Percentiles rank a stretch among this genome's conserved stretches.
Evolutionary conservation across 2,888 invertebrate species (phyloP).

Genomic region (Ormyrus thymus): DNA sequence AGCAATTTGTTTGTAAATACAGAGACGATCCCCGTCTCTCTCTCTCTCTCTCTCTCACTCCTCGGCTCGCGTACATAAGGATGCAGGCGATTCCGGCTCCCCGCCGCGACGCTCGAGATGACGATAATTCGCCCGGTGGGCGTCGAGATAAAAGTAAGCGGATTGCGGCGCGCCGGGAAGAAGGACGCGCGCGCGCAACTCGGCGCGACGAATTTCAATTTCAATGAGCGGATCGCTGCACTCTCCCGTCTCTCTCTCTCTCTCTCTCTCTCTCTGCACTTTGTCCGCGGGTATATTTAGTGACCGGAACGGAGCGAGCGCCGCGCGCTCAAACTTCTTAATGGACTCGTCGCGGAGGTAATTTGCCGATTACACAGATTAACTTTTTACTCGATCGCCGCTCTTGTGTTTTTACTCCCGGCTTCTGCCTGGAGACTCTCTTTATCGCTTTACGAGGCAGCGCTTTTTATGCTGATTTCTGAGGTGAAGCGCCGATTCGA

Average conservation of each 20-base stretch:
- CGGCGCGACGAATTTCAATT: conserved; percentile 34
- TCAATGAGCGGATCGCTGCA: conserved; percentile 14
- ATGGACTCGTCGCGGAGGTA: conserved; percentile 1
- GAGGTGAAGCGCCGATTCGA: too few species aligned
- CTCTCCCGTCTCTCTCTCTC: background rate
- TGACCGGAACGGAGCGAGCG: background rate
- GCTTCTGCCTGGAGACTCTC: too few species aligned
- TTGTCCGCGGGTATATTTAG: background rate
- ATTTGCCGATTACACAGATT: conserved; percentile 13
- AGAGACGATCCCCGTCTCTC: too few species aligned
- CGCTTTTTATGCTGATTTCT: too few species aligned
- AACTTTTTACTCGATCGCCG: background rate
- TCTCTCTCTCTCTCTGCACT: background rate
- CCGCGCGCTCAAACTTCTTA: background rate
- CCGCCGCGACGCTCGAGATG: background rate
- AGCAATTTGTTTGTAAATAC: conserved; percentile 32
- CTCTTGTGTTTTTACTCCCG: too few species aligned
- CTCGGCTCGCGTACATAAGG: too few species aligned
- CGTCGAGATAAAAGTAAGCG: background rate
- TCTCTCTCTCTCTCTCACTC: too few species aligned
- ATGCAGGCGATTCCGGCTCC: too few species aligned
- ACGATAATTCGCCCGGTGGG: background rate
- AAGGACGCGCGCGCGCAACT: background rate
- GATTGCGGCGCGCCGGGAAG: too few species aligned
- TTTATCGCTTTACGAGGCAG: too few species aligned